phyloP scores from a whole-genome alignment of 2,113 vertebrate genomes.

The Paramisgurnus dabryanus region DNA sequence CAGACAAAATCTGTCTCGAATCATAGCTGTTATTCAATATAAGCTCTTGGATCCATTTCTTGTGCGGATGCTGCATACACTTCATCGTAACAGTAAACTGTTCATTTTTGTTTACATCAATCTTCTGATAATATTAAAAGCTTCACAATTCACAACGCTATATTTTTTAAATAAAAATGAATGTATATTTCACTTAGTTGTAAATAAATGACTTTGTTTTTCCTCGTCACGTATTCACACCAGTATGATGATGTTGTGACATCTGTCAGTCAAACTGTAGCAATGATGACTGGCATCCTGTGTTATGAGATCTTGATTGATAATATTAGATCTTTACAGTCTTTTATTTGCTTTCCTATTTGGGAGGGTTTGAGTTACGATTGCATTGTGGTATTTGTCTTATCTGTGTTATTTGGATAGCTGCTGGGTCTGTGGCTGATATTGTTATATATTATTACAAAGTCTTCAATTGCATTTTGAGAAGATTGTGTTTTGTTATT shows the following conservation, averaged over 20 bases:
- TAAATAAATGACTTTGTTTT: conserved; percentile 19
- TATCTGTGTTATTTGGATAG: conserved; percentile 9
- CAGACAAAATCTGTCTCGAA: not conserved
- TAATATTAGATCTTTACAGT: conserved; percentile 26
- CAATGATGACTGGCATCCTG: not conserved
- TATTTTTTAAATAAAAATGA: not conserved
- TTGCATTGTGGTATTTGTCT: conserved; percentile 33
- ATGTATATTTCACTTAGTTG: conserved; percentile 4
- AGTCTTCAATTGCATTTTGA: conserved; percentile 12
- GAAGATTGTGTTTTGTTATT: conserved; percentile 20
- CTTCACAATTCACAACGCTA: not conserved
- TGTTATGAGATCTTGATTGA: not conserved
- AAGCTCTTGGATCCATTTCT: not conserved
- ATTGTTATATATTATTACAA: conserved; percentile 25
- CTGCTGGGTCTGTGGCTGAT: conserved; percentile 17
- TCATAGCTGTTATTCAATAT: not conserved
- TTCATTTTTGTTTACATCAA: not conserved
- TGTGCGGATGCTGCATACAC: not conserved
- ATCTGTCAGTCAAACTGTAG: conserved; percentile 10
- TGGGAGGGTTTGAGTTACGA: conserved; percentile 13
- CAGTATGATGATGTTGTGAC: not conserved
- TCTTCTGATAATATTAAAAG: conserved; percentile 4
- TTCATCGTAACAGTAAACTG: not conserved
- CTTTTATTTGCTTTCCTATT: conserved; percentile 9
- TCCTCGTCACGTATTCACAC: not conserved